Conservation (phyloP, 2,888 invertebrate genomes). For the Pachycephus smyrnensis region DNA sequence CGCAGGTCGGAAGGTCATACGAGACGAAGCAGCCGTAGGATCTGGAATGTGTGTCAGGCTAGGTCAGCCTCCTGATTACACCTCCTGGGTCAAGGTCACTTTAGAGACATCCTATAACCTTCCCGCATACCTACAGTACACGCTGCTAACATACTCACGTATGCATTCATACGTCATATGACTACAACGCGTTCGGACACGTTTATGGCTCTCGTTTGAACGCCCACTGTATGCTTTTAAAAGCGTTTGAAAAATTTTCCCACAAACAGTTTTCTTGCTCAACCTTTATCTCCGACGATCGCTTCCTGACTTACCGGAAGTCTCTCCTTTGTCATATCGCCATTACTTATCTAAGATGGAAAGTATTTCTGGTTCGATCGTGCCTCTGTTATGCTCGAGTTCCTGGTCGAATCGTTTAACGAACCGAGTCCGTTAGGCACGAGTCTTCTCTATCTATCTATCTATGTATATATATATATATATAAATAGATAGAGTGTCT, state of each 20-base stretch:
- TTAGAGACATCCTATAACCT: not conserved
- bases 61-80: constrained; percentile 50
- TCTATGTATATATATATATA: too few relatives aligned
- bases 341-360: not conserved
- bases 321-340: not conserved
- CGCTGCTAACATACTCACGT: not conserved
- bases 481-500: not conserved
- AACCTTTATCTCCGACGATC: not conserved
- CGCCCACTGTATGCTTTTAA: not conserved
- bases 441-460: not conserved
- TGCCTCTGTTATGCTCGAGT: not conserved
- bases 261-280: not conserved
- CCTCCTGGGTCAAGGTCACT: constrained; percentile 57
- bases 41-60: constrained; percentile 55
- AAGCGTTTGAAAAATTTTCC: constrained; percentile 7
- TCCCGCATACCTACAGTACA: not conserved
- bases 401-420: not conserved
- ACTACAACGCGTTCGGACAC: not conserved
- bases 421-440: not conserved
- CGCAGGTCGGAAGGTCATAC: constrained; percentile 34
- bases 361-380: not conserved
- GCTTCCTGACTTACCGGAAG: not conserved
- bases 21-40: constrained; percentile 23
- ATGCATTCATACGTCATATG: not conserved
- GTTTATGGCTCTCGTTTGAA: not conserved